phyloP scores from a whole-genome alignment of 2,888 invertebrate species.

The Idaea aversata region DNA sequence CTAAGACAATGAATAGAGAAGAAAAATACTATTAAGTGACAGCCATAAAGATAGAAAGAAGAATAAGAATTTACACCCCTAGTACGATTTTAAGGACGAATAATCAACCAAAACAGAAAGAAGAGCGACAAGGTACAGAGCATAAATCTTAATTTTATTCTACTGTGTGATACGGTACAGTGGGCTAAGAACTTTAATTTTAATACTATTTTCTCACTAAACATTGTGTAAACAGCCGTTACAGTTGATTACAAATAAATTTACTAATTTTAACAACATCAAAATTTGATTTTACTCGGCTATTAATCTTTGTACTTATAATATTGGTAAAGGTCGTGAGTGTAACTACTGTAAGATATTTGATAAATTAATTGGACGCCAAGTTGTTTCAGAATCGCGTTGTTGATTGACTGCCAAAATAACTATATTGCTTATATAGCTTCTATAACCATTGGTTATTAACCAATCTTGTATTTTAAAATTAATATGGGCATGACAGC shows the following conservation, averaged over 20 bases:
- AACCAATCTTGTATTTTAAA: not conserved
- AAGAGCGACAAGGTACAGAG: too few relatives aligned
- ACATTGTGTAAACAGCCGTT: not conserved
- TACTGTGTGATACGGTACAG: too few relatives aligned
- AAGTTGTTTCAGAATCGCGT: not conserved
- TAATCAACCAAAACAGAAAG: too few relatives aligned
- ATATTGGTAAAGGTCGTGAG: not conserved
- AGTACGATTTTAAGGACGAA: too few relatives aligned
- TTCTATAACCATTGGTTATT: too few relatives aligned
- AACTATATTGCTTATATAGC: not conserved
- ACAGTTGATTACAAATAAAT: not conserved
- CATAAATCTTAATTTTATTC: too few relatives aligned
- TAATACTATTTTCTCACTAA: not conserved
- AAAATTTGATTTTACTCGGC: not conserved
- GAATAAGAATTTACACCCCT: too few relatives aligned
- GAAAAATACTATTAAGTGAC: too few relatives aligned
- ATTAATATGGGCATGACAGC: too few relatives aligned
- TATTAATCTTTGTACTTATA: not conserved
- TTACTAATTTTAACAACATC: not conserved
- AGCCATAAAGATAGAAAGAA: too few relatives aligned
- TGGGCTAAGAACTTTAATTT: too few relatives aligned
- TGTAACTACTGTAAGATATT: not conserved
- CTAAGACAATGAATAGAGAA: not conserved
- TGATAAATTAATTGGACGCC: not conserved
- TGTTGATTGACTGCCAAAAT: conserved; percentile 5